Evolutionary conservation across 2,797 vertebrate genomes (phyloP).

Genomic region (Eupleurogrammus muticus): DNA sequence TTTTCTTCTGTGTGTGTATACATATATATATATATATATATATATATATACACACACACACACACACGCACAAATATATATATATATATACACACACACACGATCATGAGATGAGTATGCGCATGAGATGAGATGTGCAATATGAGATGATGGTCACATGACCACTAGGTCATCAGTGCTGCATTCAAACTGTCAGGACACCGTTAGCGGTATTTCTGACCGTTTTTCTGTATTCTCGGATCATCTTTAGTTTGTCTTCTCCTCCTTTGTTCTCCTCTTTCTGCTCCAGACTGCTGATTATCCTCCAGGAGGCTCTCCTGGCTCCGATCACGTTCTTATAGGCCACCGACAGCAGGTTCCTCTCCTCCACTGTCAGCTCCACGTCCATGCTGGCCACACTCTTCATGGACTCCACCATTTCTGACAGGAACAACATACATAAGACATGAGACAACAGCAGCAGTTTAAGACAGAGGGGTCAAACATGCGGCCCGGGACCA

Average conservation of each 20-base stretch:
- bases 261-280: conserved; percentile 97
- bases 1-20: too few relatives aligned
- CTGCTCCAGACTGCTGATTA: conserved; percentile 99
- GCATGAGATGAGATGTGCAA: too few relatives aligned
- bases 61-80: too few relatives aligned
- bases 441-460: neutral
- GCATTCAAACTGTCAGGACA: too few relatives aligned
- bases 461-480: too few relatives aligned
- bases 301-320: conserved; percentile 97
- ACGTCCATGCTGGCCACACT: conserved; percentile 93
- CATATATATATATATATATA: too few relatives aligned
- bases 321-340: conserved; percentile 98
- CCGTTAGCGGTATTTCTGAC: conserved; percentile 80
- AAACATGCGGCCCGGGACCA: too few relatives aligned
- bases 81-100: too few relatives aligned
- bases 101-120: too few relatives aligned
- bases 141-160: too few relatives aligned
- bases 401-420: conserved; percentile 99
- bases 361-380: conserved; percentile 96
- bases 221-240: conserved; percentile 96
- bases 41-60: too few relatives aligned
- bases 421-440: conserved; percentile 70
- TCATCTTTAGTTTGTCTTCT: conserved; percentile 96
- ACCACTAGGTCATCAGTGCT: too few relatives aligned
- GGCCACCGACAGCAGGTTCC: conserved; percentile 96